Conservation (phyloP, 2,113 vertebrate genomes). For the Poeciliopsis occidentalis region DNA sequence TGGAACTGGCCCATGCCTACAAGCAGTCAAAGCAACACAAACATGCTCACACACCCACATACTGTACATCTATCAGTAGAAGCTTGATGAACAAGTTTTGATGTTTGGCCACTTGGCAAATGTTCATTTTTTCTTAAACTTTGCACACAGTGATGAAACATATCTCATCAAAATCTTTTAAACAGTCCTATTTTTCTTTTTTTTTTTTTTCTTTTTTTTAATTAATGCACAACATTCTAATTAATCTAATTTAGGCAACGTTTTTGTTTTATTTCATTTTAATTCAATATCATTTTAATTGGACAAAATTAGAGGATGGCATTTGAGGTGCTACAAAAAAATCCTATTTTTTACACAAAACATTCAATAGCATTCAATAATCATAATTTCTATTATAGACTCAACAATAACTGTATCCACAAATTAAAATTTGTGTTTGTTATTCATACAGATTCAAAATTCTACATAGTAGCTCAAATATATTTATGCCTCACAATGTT, state of each 20-base stretch:
- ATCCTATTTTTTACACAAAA: neutral
- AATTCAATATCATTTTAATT: neutral
- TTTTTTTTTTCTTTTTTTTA: neutral
- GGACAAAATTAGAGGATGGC: neutral
- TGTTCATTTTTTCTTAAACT: neutral
- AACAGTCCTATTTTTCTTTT: neutral
- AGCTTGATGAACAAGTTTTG: slow-evolving; percentile 24
- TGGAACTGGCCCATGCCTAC: slow-evolving; percentile 47
- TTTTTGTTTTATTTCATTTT: neutral
- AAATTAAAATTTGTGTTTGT: too few relatives aligned
- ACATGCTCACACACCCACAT: slow-evolving; percentile 36
- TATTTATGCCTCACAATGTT: too few relatives aligned
- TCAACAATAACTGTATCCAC: too few relatives aligned
- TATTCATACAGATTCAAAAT: too few relatives aligned
- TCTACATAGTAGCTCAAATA: too few relatives aligned
- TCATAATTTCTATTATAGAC: too few relatives aligned
- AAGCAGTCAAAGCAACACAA: slow-evolving; percentile 48
- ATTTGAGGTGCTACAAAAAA: neutral
- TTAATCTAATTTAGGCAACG: neutral
- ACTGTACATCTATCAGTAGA: slow-evolving; percentile 28
- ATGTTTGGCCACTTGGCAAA: slow-evolving; percentile 35
- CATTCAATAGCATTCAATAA: neutral
- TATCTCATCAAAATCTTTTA: neutral
- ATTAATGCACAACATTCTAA: neutral
- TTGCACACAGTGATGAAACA: neutral